Percentiles rank a stretch among this genome's conserved stretches.
phyloP scores from a whole-genome alignment of 2,797 vertebrate genomes.

The Myoxocephalus aenaeus region DNA sequence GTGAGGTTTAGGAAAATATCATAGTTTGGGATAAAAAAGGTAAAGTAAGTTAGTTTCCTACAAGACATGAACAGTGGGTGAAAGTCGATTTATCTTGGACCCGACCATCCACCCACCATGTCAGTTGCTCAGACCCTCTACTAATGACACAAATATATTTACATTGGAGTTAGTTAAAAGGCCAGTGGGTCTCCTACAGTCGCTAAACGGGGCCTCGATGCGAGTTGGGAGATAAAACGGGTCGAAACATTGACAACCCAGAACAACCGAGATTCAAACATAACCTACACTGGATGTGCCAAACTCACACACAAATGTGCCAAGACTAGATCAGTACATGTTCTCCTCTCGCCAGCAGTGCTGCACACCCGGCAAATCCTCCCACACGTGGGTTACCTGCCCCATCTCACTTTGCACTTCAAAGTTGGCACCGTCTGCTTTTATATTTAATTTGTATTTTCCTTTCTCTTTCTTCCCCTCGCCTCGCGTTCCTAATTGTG shows the following conservation, averaged over 20 bases:
- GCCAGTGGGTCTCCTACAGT: too few relatives aligned
- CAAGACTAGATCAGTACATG: constrained; percentile 11
- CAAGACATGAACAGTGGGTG: too few relatives aligned
- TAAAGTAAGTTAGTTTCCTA: too few relatives aligned
- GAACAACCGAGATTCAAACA: constrained; percentile 2
- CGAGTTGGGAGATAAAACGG: too few relatives aligned
- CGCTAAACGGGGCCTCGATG: too few relatives aligned
- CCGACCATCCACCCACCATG: too few relatives aligned
- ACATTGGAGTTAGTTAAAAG: too few relatives aligned
- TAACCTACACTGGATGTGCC: background rate
- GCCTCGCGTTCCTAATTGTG: constrained; percentile 79
- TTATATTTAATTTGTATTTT: constrained; percentile 31
- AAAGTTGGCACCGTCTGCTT: constrained; percentile 71
- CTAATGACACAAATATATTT: too few relatives aligned
- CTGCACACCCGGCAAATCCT: constrained; percentile 66
- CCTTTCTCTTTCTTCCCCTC: constrained; percentile 45
- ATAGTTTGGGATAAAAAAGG: background rate
- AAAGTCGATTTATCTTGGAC: too few relatives aligned
- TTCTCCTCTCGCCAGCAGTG: constrained; percentile 39
- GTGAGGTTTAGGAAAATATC: background rate
- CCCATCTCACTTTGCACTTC: constrained; percentile 77
- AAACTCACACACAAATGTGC: background rate
- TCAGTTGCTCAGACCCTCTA: too few relatives aligned
- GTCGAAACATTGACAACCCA: constrained; percentile 6
- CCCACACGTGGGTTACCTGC: constrained; percentile 62